phyloP scores from a whole-genome alignment of 2,797 vertebrate genomes.

The Girardinus metallicus region DNA sequence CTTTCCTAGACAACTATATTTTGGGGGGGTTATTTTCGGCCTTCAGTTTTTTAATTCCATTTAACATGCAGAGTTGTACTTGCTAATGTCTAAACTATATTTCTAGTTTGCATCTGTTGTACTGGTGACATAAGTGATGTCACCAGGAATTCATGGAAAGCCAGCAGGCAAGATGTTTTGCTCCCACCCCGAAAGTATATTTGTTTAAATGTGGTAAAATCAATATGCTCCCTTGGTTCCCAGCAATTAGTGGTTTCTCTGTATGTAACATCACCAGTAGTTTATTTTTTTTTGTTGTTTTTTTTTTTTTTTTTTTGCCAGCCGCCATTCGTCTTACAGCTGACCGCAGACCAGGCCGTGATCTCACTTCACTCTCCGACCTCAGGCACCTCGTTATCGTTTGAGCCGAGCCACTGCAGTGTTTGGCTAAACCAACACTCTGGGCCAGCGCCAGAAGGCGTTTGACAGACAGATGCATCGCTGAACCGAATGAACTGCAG shows the following conservation, averaged over 20 bases:
- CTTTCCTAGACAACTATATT: not conserved
- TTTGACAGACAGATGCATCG: conserved; percentile 54
- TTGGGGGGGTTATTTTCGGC: not conserved
- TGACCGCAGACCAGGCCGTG: conserved; percentile 63
- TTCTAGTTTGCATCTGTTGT: not conserved
- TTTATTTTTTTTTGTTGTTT: conserved; percentile 39
- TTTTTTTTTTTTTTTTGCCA: conserved; percentile 12
- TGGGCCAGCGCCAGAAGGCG: conserved; percentile 49
- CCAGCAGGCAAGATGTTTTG: not conserved
- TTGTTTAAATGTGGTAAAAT: conserved; percentile 29
- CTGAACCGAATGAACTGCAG: conserved; percentile 59
- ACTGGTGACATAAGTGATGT: not conserved
- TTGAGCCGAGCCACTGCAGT: conserved; percentile 65
- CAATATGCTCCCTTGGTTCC: conserved; percentile 42
- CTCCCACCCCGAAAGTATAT: not conserved
- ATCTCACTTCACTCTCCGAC: conserved; percentile 63
- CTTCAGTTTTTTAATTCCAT: not conserved
- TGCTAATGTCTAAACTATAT: not conserved
- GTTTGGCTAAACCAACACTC: conserved; percentile 60
- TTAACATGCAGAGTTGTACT: not conserved
- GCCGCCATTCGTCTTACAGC: conserved; percentile 49
- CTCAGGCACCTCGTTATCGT: conserved; percentile 77
- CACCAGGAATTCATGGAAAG: not conserved
- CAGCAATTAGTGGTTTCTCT: conserved; percentile 23
- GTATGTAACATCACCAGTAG: conserved; percentile 38